Evolutionary conservation across 1,140 invertebrate genomes (phyloP).

Genomic region (Lasaia peninsularis): DNA sequence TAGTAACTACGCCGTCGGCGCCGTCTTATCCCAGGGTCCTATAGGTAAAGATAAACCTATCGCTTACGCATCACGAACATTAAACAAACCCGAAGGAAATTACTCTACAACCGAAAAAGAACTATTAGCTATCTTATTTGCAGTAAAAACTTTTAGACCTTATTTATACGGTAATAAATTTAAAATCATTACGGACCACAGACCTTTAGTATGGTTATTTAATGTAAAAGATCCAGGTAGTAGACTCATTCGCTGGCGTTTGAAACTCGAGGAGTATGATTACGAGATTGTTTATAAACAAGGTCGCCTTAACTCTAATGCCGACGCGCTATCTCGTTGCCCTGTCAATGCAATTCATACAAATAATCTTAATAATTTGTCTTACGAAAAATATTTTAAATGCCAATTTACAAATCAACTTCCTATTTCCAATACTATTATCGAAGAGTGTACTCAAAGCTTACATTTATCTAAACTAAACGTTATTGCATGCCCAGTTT

Average conservation of each 20-base stretch:
- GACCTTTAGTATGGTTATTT: not conserved
- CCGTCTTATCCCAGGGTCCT: conserved; percentile 23
- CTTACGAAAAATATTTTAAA: too few species aligned
- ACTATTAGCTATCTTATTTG: not conserved
- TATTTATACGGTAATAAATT: too few species aligned
- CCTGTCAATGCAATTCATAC: too few species aligned
- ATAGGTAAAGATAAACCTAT: conserved; percentile 35
- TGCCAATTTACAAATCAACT: too few species aligned
- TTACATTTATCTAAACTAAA: too few species aligned
- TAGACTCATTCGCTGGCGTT: not conserved
- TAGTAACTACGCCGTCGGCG: conserved; percentile 25
- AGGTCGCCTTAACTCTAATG: not conserved
- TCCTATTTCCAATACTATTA: too few species aligned
- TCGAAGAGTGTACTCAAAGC: too few species aligned
- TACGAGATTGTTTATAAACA: not conserved
- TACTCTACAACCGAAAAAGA: not conserved
- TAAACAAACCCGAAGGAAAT: not conserved
- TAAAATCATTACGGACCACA: too few species aligned
- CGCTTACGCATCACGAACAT: conserved; percentile 12
- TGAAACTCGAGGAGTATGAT: not conserved
- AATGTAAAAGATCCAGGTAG: not conserved
- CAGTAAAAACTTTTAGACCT: not conserved
- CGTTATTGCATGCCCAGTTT: too few species aligned
- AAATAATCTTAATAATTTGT: too few species aligned
- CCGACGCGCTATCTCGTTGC: not conserved